Conservation (phyloP, 1,140 invertebrate genomes). For the Lasioglossum baleicum region DNA sequence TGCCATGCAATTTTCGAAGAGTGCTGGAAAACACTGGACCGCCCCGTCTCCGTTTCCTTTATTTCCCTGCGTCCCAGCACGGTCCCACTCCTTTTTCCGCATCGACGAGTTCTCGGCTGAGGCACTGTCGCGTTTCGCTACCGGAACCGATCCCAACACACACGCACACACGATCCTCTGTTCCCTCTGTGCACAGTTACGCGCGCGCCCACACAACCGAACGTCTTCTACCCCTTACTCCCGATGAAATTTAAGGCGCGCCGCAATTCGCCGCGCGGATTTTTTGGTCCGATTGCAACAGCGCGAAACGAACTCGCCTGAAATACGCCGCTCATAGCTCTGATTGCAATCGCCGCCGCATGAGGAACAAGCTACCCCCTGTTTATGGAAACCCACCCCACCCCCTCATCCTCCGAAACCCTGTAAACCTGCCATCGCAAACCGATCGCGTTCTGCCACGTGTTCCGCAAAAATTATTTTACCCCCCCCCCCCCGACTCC, state of each 20-base stretch:
- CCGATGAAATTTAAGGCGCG: slow-evolving; percentile 55
- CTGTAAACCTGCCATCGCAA: not conserved
- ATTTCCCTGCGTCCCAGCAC: not conserved
- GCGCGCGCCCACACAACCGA: slow-evolving; percentile 6
- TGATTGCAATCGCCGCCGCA: slow-evolving; percentile 34
- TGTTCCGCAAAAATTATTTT: too few relatives aligned
- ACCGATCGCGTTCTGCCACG: too few relatives aligned
- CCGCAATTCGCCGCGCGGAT: slow-evolving; percentile 51
- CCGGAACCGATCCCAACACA: not conserved
- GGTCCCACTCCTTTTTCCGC: slow-evolving; percentile 1
- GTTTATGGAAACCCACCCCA: slow-evolving; percentile 22
- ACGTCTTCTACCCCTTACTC: not conserved
- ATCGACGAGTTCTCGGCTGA: slow-evolving; percentile 20
- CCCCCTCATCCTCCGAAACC: not conserved
- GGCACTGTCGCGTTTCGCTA: slow-evolving; percentile 1
- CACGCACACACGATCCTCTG: too few relatives aligned
- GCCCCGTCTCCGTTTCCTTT: slow-evolving; percentile 4
- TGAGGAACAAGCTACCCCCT: slow-evolving; percentile 16
- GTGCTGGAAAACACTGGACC: slow-evolving; percentile 66
- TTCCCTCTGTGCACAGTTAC: too few relatives aligned
- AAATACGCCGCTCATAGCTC: slow-evolving; percentile 43
- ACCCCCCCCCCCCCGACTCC: too few relatives aligned
- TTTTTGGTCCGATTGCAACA: slow-evolving; percentile 43
- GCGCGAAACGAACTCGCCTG: slow-evolving; percentile 46
- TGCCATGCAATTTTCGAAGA: slow-evolving; percentile 69